Base-by-base conservation (phyloP, 2,888 invertebrate genomes). In the Leptinotarsa juncta region DNA sequence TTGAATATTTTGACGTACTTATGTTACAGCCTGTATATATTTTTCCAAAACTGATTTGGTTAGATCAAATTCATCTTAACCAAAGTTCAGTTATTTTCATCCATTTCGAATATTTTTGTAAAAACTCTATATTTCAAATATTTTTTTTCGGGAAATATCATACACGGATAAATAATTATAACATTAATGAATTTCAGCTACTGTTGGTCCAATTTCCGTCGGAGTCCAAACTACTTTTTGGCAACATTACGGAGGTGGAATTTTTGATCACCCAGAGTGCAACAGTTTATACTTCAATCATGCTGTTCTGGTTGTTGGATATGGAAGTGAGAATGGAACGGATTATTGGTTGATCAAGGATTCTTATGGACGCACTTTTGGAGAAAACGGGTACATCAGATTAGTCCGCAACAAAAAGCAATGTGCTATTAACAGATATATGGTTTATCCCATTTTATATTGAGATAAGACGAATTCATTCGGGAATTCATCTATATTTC, bases 291-390 rank as follows among this genome's bases (percentile, higher is more conserved):
- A 3, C 12, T n/a, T 3, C 49, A 26, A 72, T 48, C 71, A 72
- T 57, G 71, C 26, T 14, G 71, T 72, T 16, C 18, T 67, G 5
- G 67, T 16, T 26, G 67, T 72, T 10, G 71, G 71, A n/a, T 70
- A 70, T 51, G 67, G 67, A 51, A 10, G 20, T 50, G 91, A 91
- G 78, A 93, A 91, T 81, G 90, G 89, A 7, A 53, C 42, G 50
- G 91, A 91, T 78, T 93, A 91, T 82, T 93, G 93, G 92, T 84
- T 93, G n/a, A 91, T 93, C 7, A 93, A 93, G 83, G 93, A 93
- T 84, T 92, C 92, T 23, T 93, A 32, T 86, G 85, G 84, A 32
- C 32, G 0, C 32, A 1, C 7, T 32, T 32, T 32, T 32, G 84
- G 85, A 71, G 79, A 83, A 67, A 79, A 80, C 14, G 86, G 86